Conservation (phyloP, 2,888 invertebrate species). For the Pardosa pseudoannulata region DNA sequence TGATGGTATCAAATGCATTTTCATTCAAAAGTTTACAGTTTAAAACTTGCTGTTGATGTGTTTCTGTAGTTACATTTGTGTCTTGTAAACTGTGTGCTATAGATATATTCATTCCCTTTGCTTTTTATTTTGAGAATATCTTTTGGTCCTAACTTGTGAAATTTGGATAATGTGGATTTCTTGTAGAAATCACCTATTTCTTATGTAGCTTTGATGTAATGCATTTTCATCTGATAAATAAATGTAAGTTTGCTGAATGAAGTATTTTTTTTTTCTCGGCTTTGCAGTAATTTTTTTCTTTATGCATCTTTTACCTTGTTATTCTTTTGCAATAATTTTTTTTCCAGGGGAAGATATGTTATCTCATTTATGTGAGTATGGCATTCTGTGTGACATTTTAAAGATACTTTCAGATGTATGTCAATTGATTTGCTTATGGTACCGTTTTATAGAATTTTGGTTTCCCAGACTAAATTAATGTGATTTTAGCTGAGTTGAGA, state of each 20-base stretch:
- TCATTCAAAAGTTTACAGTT: constrained; percentile 32
- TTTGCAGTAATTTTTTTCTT: too few relatives aligned
- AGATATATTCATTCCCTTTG: constrained; percentile 23
- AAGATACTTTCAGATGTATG: too few relatives aligned
- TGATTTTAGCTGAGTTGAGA: too few relatives aligned
- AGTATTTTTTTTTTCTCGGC: too few relatives aligned
- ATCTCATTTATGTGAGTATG: too few relatives aligned
- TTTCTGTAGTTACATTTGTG: constrained; percentile 54
- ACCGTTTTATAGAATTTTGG: too few relatives aligned
- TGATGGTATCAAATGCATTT: constrained; percentile 46
- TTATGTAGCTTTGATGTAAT: constrained; percentile 60
- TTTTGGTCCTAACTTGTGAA: constrained; percentile 24
- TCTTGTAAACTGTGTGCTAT: constrained; percentile 57
- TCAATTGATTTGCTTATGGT: too few relatives aligned
- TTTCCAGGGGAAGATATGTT: too few relatives aligned
- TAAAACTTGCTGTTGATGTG: constrained; percentile 49
- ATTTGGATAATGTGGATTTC: constrained; percentile 25
- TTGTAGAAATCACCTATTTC: constrained; percentile 32
- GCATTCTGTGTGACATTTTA: too few relatives aligned
- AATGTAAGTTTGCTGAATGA: constrained; percentile 49
- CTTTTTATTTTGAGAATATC: constrained; percentile 29
- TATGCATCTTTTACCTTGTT: too few relatives aligned
- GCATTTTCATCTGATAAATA: constrained; percentile 59
- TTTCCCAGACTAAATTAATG: too few relatives aligned
- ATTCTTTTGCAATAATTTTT: too few relatives aligned